phyloP scores from a whole-genome alignment of 2,888 invertebrate genomes.

The Calameuta idolon region DNA sequence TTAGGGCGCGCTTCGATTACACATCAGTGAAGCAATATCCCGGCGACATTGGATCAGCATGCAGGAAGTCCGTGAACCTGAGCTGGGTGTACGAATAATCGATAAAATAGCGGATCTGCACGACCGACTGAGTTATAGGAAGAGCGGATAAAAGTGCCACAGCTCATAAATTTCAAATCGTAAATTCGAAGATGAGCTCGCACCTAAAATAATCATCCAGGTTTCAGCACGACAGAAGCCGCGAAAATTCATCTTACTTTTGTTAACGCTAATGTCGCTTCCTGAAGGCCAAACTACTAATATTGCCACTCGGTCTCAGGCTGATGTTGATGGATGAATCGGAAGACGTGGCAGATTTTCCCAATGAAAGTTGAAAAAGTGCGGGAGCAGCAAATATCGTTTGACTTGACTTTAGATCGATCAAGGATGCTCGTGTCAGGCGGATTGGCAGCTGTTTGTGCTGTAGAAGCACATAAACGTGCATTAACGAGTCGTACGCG shows the following conservation, averaged over 20 bases:
- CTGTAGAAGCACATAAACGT: background rate
- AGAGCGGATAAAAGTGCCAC: background rate
- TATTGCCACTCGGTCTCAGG: background rate
- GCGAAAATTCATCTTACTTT: background rate
- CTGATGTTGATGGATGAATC: background rate
- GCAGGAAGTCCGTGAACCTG: background rate
- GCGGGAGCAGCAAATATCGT: background rate
- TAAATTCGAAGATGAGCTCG: background rate
- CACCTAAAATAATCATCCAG: background rate
- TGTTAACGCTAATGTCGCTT: background rate
- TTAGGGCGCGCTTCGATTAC: background rate
- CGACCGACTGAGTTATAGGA: background rate
- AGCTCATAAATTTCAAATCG: background rate
- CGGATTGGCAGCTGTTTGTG: background rate
- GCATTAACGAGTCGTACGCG: background rate
- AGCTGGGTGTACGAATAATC: background rate
- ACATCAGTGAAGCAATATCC: background rate
- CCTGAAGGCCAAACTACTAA: background rate
- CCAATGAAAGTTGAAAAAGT: background rate
- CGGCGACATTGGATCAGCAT: background rate
- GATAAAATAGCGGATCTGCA: background rate
- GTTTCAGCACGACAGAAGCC: background rate
- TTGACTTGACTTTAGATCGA: background rate
- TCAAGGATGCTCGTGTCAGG: background rate
- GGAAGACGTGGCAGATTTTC: background rate